Evolutionary conservation across 2,113 vertebrate species (phyloP).

Genomic region (Limanda limanda): DNA sequence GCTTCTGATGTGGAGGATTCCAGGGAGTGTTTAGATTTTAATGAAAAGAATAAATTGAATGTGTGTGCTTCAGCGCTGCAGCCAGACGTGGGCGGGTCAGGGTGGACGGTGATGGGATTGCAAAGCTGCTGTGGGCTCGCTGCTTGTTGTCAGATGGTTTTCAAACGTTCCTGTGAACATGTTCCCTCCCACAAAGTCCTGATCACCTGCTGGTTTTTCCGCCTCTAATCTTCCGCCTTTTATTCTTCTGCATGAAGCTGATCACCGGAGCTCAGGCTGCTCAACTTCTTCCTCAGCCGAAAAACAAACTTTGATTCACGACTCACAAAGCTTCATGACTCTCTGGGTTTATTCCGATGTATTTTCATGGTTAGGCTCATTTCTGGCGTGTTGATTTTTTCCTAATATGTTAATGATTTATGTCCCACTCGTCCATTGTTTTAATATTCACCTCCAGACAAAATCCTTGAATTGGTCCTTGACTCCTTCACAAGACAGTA

Average conservation of each 20-base stretch:
- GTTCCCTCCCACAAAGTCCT: background rate
- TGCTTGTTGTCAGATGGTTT: background rate
- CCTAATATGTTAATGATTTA: too few species aligned
- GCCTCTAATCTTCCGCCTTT: too few species aligned
- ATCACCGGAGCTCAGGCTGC: too few species aligned
- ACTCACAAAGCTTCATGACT: too few species aligned
- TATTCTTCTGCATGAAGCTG: too few species aligned
- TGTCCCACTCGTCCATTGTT: too few species aligned
- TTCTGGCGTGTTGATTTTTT: too few species aligned
- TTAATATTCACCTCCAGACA: too few species aligned
- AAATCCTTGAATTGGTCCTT: constrained; percentile 12
- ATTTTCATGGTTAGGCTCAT: too few species aligned
- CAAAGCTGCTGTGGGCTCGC: background rate
- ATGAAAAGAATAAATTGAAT: background rate
- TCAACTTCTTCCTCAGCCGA: background rate
- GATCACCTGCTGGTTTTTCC: background rate
- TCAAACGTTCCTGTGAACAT: background rate
- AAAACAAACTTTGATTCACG: too few species aligned
- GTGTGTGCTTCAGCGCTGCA: background rate
- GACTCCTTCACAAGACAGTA: background rate
- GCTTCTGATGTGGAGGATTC: too few species aligned
- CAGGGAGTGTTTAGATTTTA: background rate
- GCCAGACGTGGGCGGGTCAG: background rate
- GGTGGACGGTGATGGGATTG: background rate
- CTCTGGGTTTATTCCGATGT: too few species aligned